Percentiles rank a stretch among this genome's conserved stretches.
Conservation (phyloP, 1,140 invertebrate genomes). For the Drosophila lacertosa region DNA sequence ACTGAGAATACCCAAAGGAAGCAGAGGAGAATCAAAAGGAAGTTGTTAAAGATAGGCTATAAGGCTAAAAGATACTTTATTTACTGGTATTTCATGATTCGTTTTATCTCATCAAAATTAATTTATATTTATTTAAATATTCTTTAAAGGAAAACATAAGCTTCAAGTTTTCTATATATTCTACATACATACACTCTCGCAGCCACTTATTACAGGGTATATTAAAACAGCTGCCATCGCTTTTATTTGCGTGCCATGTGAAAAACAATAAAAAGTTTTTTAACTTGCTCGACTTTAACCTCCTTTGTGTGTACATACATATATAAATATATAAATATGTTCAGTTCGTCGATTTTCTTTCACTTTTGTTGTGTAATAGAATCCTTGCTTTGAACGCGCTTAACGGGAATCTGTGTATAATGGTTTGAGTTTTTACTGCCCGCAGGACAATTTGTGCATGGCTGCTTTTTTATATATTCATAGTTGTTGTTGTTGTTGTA, state of each 20-base stretch:
- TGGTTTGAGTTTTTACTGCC: conserved; percentile 6
- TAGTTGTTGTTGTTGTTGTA: conserved; percentile 12
- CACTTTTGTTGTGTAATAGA: conserved; percentile 11
- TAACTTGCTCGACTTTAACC: conserved; percentile 7
- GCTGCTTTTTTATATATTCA: conserved; percentile 4
- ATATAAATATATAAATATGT: background rate
- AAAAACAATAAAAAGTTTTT: conserved; percentile 29
- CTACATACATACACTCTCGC: background rate
- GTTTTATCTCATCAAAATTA: no score
- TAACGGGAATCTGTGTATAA: conserved; percentile 20
- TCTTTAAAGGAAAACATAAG: no score
- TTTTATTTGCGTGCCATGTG: conserved; percentile 24
- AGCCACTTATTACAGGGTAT: background rate
- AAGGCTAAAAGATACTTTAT: no score
- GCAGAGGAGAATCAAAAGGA: background rate
- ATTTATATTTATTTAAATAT: no score
- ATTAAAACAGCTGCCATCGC: background rate
- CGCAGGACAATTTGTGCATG: conserved; percentile 45
- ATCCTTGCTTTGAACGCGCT: conserved; percentile 3
- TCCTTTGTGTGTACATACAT: background rate
- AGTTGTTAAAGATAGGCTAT: no score
- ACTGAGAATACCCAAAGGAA: background rate
- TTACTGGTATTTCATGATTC: no score
- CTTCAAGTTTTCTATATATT: no score
- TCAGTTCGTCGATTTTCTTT: conserved; percentile 6